Conservation (phyloP, 2,888 invertebrate species). For the Odiellus spinosus region DNA sequence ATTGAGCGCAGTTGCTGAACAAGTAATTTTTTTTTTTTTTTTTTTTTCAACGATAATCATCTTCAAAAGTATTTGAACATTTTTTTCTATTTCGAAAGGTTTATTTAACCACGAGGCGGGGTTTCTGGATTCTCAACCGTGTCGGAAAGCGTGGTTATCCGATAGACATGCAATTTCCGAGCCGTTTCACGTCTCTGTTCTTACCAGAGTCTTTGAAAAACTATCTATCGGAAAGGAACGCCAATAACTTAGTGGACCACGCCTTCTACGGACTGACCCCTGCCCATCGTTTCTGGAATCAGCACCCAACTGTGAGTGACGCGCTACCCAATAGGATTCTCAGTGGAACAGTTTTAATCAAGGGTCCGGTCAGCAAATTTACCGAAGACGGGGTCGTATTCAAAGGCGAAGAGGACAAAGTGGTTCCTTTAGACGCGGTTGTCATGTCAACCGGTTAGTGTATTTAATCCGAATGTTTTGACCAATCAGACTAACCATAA, state of each 20-base stretch:
- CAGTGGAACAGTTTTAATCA: constrained; percentile 27
- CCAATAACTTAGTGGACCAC: constrained; percentile 23
- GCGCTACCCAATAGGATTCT: constrained; percentile 32
- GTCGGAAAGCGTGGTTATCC: constrained; percentile 4
- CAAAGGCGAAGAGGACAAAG: constrained; percentile 25
- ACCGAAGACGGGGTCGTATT: constrained; percentile 24
- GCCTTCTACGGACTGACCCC: constrained; percentile 30
- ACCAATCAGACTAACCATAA: constrained; percentile 24
- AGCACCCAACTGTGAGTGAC: constrained; percentile 30
- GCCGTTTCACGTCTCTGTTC: too few relatives aligned
- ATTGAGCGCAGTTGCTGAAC: constrained; percentile 24
- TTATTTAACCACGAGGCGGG: constrained; percentile 32
- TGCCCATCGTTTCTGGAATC: constrained; percentile 24
- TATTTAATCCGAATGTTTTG: too few relatives aligned
- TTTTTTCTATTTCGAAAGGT: too few relatives aligned
- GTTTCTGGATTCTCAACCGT: constrained; percentile 35
- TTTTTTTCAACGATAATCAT: too few relatives aligned
- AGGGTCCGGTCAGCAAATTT: constrained; percentile 26
- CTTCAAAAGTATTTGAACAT: too few relatives aligned
- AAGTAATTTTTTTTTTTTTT: constrained; percentile 22
- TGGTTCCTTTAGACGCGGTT: constrained; percentile 26
- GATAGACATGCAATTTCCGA: too few relatives aligned
- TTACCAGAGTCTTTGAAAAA: too few relatives aligned
- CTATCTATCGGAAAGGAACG: too few relatives aligned
- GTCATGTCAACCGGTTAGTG: constrained; percentile 25